Percentiles rank a stretch among this genome's conserved stretches.
phyloP scores from a whole-genome alignment of 92 coral and sea anemone genomes.

The Parazoanthus darwini region DNA sequence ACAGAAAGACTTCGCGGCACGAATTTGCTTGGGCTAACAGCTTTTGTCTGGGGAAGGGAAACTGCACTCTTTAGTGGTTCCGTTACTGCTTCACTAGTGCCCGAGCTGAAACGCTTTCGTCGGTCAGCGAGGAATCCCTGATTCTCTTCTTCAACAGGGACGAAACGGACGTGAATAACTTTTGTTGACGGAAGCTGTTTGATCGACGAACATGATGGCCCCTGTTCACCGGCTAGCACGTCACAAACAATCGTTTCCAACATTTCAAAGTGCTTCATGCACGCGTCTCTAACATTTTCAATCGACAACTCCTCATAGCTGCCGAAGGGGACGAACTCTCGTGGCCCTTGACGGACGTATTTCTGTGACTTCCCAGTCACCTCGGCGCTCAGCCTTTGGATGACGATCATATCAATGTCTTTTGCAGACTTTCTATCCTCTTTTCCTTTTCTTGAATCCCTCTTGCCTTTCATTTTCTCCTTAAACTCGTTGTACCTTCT shows the following conservation, averaged over 20 bases:
- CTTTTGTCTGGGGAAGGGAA: too few relatives aligned
- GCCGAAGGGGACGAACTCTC: slow-evolving; percentile 46
- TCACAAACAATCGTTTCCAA: slow-evolving; percentile 44
- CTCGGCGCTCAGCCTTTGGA: slow-evolving; percentile 48
- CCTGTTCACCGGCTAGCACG: slow-evolving; percentile 53
- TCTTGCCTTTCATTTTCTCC: slow-evolving; percentile 23
- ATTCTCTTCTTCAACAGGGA: neutral
- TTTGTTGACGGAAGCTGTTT: slow-evolving; percentile 49
- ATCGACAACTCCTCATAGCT: slow-evolving; percentile 38
- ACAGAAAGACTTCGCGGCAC: too few relatives aligned
- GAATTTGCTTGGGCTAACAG: too few relatives aligned
- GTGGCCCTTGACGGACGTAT: slow-evolving; percentile 42
- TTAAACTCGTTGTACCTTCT: too few relatives aligned
- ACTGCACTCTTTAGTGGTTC: too few relatives aligned
- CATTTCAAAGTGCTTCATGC: slow-evolving; percentile 52
- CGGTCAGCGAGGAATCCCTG: too few relatives aligned
- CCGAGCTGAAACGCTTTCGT: too few relatives aligned
- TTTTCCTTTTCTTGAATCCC: slow-evolving; percentile 22
- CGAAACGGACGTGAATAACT: slow-evolving; percentile 48
- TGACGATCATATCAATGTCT: slow-evolving; percentile 31
- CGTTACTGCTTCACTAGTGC: too few relatives aligned
- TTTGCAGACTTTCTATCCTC: slow-evolving; percentile 27
- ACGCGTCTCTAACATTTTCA: slow-evolving; percentile 35
- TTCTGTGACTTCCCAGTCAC: slow-evolving; percentile 53
- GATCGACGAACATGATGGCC: slow-evolving; percentile 43